Evolutionary conservation across 2,888 invertebrate species (phyloP).

Genomic region (Hyalella azteca): DNA sequence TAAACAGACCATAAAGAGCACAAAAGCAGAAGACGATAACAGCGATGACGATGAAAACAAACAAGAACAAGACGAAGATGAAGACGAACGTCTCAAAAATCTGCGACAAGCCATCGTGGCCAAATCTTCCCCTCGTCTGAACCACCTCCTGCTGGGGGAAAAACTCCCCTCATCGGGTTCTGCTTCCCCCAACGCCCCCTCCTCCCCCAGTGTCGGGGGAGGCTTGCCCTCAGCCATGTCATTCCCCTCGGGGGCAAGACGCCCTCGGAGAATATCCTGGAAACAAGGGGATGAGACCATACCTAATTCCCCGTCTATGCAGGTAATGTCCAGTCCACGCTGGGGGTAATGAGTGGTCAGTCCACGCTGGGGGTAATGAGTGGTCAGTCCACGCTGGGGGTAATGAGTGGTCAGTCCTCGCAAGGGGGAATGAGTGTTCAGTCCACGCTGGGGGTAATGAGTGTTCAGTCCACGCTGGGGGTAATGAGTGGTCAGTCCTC

Average conservation of each 20-base stretch:
- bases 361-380: too few species aligned
- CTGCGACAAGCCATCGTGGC: neutral
- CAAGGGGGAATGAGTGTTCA: neutral
- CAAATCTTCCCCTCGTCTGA: neutral
- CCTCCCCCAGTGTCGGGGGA: neutral
- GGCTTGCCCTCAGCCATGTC: neutral
- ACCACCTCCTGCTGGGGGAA: neutral
- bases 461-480: too few species aligned
- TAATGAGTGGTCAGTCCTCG: too few species aligned
- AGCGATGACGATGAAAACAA: neutral
- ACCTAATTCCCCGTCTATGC: neutral
- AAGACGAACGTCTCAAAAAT: neutral
- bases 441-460: neutral
- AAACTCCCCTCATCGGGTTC: neutral
- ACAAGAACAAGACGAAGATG: neutral
- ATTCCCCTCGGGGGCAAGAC: neutral
- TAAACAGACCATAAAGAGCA: neutral
- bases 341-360: too few species aligned
- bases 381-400: too few species aligned
- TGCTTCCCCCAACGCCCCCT: neutral
- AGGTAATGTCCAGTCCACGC: neutral
- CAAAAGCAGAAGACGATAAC: too few species aligned
- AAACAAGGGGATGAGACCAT: conserved; percentile 24
- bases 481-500: too few species aligned
- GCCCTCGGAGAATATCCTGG: neutral